Percentiles rank a stretch among this genome's conserved stretches.
phyloP scores from a whole-genome alignment of 2,888 invertebrate genomes.

The Cataglyphis cursor region DNA sequence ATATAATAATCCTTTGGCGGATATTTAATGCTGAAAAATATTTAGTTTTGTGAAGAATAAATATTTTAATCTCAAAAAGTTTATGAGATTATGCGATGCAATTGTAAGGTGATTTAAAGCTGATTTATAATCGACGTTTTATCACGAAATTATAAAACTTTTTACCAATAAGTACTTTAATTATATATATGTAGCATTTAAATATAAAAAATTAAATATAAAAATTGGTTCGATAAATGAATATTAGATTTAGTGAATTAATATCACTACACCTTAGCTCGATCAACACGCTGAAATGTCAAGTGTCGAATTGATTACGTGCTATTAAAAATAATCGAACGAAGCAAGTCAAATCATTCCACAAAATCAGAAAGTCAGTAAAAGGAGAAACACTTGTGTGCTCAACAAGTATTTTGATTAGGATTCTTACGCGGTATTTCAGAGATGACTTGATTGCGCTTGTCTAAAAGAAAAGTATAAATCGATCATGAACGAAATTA shows the following conservation, averaged over 20 bases:
- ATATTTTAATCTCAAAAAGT: conserved; percentile 13
- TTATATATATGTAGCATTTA: background rate
- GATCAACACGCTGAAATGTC: conserved; percentile 28
- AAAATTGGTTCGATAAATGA: background rate
- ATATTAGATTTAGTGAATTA: background rate
- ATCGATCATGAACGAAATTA: conserved; percentile 20
- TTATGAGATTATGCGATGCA: background rate
- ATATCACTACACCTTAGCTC: background rate
- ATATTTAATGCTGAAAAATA: conserved; percentile 7
- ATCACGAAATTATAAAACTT: background rate
- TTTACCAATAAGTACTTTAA: background rate
- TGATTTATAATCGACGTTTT: background rate
- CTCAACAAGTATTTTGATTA: conserved; percentile 19
- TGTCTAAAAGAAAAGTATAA: conserved; percentile 42
- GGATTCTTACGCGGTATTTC: conserved; percentile 38
- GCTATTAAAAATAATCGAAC: conserved; percentile 42
- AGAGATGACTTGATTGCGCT: conserved; percentile 17
- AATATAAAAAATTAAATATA: background rate
- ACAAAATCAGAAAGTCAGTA: conserved; percentile 32
- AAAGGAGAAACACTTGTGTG: conserved; percentile 19
- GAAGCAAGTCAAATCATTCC: conserved; percentile 36
- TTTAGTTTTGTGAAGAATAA: conserved; percentile 7
- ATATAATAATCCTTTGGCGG: background rate
- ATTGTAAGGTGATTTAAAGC: background rate
- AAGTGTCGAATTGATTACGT: conserved; percentile 11